Evolutionary conservation across 2,113 vertebrate genomes (phyloP).

Genomic region (Crocuta crocuta): DNA sequence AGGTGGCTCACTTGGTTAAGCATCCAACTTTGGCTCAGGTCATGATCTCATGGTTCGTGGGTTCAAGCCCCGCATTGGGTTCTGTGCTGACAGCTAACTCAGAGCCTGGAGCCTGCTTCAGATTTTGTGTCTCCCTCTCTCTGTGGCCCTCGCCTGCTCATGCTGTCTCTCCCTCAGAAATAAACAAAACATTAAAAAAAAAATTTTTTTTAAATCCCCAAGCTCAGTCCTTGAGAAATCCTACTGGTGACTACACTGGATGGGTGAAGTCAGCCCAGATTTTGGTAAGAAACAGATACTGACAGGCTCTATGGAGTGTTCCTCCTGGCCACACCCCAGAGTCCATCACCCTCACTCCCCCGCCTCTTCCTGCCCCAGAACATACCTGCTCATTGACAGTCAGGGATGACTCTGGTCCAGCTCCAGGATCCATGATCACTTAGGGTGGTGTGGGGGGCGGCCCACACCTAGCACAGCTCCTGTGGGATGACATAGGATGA

Average conservation of each 20-base stretch:
- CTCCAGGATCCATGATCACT: constrained; percentile 92
- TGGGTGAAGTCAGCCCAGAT: neutral
- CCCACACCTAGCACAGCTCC: constrained; percentile 87
- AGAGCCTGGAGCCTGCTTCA: no score
- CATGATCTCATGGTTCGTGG: no score
- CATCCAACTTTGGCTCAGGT: no score
- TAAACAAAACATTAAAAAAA: no score
- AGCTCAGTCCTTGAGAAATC: neutral
- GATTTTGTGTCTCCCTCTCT: no score
- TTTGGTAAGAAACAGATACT: neutral
- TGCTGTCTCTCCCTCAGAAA: no score
- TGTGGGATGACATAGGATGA: constrained; percentile 75
- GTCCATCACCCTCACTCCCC: neutral
- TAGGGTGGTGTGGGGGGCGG: constrained; percentile 44
- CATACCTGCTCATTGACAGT: constrained; percentile 96
- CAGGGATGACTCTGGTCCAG: constrained; percentile 90
- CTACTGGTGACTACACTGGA: neutral
- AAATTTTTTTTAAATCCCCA: neutral
- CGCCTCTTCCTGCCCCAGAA: neutral
- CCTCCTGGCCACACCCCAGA: neutral
- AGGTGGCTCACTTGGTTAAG: no score
- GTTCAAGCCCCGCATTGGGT: no score
- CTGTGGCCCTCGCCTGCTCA: no score
- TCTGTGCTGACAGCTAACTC: no score
- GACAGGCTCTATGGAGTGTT: neutral